Evolutionary conservation across 2,797 vertebrate species (phyloP).

Genomic region (Falco peregrinus): DNA sequence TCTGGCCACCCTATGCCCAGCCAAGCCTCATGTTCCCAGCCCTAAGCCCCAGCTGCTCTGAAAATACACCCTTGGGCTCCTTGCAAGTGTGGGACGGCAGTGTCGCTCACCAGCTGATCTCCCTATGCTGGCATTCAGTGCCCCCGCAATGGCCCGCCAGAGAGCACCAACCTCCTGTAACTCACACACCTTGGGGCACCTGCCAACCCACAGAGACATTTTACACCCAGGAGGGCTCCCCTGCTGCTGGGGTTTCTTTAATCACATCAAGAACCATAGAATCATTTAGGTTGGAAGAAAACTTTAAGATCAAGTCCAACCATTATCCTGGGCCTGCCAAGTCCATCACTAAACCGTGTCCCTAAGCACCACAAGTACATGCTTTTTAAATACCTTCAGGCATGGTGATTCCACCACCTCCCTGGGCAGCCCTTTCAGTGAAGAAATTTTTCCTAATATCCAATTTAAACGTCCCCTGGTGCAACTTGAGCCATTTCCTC

Average conservation of each 20-base stretch:
- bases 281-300: no score
- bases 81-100: not conserved
- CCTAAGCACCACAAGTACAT: no score
- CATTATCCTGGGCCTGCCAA: no score
- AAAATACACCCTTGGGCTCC: not conserved
- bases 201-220: fast-evolving
- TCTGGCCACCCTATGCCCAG: not conserved
- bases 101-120: not conserved
- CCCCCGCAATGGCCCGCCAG: fast-evolving
- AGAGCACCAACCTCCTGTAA: not conserved
- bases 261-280: not conserved
- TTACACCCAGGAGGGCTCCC: not conserved
- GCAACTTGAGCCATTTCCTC: no score
- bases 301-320: no score
- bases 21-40: not conserved
- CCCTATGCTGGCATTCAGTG: not conserved
- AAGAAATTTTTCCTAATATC: no score
- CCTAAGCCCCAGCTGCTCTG: not conserved
- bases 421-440: no score
- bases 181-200: not conserved
- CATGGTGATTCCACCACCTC: no score
- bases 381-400: no score
- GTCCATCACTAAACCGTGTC: no score
- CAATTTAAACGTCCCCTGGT: no score
- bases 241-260: not conserved